Evolutionary conservation across 2,113 vertebrate species (phyloP).

Genomic region (Colaptes auratus): DNA sequence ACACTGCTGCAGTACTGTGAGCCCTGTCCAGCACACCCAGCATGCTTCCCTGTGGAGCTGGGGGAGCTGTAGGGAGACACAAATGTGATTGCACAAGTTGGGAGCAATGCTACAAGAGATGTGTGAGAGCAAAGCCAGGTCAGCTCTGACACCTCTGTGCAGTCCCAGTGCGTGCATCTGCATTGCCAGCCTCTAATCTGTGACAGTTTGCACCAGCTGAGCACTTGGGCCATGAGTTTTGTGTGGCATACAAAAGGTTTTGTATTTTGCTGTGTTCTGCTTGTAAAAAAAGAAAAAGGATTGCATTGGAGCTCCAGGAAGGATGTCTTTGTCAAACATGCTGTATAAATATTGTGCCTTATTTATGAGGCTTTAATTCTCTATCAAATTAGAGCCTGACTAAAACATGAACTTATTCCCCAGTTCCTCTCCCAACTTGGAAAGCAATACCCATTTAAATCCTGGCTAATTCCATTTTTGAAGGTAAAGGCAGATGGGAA

Average conservation of each 20-base stretch:
- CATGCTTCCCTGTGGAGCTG: rapidly evolving
- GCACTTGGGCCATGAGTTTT: neutral
- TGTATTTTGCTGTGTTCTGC: neutral
- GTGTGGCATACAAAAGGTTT: neutral
- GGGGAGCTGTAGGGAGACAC: neutral
- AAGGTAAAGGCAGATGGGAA: neutral
- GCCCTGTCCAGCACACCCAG: neutral
- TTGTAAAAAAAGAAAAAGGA: neutral
- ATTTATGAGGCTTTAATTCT: conserved; percentile 43
- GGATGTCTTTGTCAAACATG: neutral
- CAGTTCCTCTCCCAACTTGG: neutral
- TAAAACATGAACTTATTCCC: conserved; percentile 40
- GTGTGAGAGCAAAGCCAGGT: neutral
- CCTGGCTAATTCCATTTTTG: neutral
- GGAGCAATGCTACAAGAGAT: neutral
- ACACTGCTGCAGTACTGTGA: neutral
- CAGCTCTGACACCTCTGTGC: neutral
- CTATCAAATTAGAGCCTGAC: conserved; percentile 17
- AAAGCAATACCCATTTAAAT: conserved; percentile 29
- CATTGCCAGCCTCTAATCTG: neutral
- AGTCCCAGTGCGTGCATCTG: neutral
- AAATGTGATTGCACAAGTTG: neutral
- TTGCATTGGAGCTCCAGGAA: neutral
- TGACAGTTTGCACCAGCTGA: conserved; percentile 6
- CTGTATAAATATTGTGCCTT: conserved; percentile 21